Base-by-base conservation (phyloP, 2,888 invertebrate species). In the Chloromyia formosa region DNA sequence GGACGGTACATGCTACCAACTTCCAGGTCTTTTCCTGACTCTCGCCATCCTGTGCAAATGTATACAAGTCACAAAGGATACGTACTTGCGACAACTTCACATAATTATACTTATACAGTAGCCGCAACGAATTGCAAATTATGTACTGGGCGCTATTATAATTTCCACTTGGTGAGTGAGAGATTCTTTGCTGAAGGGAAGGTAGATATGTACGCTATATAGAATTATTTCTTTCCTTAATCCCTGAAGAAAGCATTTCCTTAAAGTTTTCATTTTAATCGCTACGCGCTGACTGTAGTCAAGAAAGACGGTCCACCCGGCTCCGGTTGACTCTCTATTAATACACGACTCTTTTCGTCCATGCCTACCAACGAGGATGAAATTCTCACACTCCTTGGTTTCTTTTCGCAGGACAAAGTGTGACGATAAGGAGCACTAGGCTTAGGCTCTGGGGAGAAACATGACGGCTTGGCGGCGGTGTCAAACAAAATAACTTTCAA, bases 81-180 rank as follows among this genome's bases (percentile, higher is more conserved):
- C 16, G 35, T 10, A 27, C 61, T 61, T 61, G 61, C n/a, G 61
- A 61, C 61, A 35, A 18, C 62, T 35, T 40, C 35, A 62, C 62
- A 66, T 66, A 66, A 66, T 66, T 66, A 66, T 40, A 62, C 66
- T 66, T n/a, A 49, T 66, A 66, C 66, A 66, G 66, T 66, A 49
- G 49, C 66, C 66, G 18, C 66, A 66, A 66, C 45, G 66, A 66
- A 66, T 66, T 66, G 66, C 66, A 66, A 66, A 66, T 66, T 66
- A 66, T 49, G 66, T 66, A 49, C 66, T 66, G 23, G 45, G 27
- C 27, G 23, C 66, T 49, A 53, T 66, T n/a, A 49, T 49, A 45
- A 66, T 53, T 53, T 66, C 53, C 49, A 45, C 7, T 14, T 49
- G 53, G 27, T 7, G 27, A 35, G 27, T 35, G 18, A 14, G 7